Evolutionary conservation across 2,888 invertebrate species (phyloP).

Genomic region (Hirtodrosophila alboralis): DNA sequence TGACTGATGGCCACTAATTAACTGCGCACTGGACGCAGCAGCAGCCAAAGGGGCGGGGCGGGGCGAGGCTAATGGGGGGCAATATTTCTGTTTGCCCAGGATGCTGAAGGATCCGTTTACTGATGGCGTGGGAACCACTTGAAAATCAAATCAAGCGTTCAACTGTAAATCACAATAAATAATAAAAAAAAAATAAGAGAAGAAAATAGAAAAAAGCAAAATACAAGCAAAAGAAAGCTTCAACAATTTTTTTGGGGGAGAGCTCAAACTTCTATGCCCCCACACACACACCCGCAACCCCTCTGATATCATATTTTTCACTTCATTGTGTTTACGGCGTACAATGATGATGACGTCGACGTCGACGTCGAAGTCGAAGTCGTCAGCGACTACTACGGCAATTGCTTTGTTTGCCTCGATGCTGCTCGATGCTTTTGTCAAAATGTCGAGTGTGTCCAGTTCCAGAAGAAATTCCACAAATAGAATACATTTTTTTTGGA

Average conservation of each 20-base stretch:
- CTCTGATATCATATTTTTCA: slow-evolving; percentile 73
- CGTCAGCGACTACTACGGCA: slow-evolving; percentile 6
- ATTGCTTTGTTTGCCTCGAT: slow-evolving; percentile 45
- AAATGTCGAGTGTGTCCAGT: slow-evolving; percentile 67
- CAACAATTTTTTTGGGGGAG: slow-evolving; percentile 31
- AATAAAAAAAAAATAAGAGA: slow-evolving; percentile 63
- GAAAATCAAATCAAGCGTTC: slow-evolving; percentile 83
- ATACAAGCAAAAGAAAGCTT: slow-evolving; percentile 9
- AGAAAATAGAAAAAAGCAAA: background rate
- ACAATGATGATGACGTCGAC: slow-evolving; percentile 17
- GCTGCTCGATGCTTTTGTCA: slow-evolving; percentile 58
- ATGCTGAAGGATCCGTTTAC: slow-evolving; percentile 26
- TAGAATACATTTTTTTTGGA: too few relatives aligned
- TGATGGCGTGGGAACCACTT: slow-evolving; percentile 76
- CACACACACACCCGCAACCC: background rate
- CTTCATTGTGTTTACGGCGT: slow-evolving; percentile 75
- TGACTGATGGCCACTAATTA: slow-evolving; percentile 83
- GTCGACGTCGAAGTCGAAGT: slow-evolving; percentile 10
- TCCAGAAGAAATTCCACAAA: slow-evolving; percentile 31
- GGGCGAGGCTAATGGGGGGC: background rate
- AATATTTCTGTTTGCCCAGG: slow-evolving; percentile 36
- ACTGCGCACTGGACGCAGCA: slow-evolving; percentile 67
- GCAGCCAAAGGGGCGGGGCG: slow-evolving; percentile 7
- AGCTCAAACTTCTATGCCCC: background rate
- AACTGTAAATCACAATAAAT: slow-evolving; percentile 83